A percentile compares a stretch with the other conserved stretches of the same genome.
These are phyloP conservation scores for Chaetophractus vellerosus DNA, from an alignment of 2,797 vertebrate species.

Conservation along the genomic window DNA sequence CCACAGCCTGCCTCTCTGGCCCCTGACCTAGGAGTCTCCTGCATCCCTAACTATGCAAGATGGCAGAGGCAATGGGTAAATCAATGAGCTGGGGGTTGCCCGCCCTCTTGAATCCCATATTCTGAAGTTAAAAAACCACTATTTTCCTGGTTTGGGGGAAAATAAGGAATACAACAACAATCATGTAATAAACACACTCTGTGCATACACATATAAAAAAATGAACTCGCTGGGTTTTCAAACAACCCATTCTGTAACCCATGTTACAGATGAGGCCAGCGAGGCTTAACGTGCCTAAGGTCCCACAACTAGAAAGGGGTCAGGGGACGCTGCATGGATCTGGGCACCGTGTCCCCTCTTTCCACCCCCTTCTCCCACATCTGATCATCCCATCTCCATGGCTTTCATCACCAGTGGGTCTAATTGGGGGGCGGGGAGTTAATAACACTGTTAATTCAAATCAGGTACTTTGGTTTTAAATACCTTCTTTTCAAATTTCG, in stretches of 20 bases:
- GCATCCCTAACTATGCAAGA: background rate
- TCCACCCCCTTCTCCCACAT: background rate
- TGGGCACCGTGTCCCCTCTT: rapidly evolving
- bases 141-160: background rate
- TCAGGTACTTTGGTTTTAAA: background rate
- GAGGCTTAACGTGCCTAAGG: background rate
- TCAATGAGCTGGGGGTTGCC: background rate
- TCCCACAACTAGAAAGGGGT: background rate
- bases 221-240: background rate
- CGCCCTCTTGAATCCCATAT: background rate
- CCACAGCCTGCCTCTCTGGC: background rate
- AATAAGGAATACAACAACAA: background rate
- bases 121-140: background rate
- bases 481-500: background rate
- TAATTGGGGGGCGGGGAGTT: background rate
- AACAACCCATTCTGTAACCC: background rate
- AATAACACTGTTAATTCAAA: background rate
- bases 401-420: background rate
- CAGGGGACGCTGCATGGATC: background rate
- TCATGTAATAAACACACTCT: background rate
- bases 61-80: background rate
- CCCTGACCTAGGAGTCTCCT: background rate
- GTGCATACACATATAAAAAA: background rate
- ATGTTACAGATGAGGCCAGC: background rate
- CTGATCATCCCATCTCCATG: background rate